These are phyloP conservation scores for Anthonomus grandis DNA, from an alignment of 1,140 invertebrate species.

Conservation along the genomic window DNA sequence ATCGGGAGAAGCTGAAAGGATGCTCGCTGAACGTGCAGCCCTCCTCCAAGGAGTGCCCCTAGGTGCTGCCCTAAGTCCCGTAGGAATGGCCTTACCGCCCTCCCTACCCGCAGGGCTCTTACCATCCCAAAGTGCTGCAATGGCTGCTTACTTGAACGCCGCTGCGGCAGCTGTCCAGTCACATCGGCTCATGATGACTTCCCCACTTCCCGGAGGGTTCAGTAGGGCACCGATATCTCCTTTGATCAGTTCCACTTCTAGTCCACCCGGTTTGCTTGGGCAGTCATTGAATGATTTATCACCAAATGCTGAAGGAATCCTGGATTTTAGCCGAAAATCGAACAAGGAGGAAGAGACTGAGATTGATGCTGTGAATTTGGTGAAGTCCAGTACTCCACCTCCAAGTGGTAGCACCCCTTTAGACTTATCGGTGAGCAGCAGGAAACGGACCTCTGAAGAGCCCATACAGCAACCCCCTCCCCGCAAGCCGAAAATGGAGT, in stretches of 20 bases:
- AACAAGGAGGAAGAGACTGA: slow-evolving; percentile 51
- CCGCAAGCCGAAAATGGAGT: slow-evolving; percentile 61
- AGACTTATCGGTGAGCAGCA: slow-evolving; percentile 72
- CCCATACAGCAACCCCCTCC: slow-evolving; percentile 59
- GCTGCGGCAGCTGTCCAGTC: slow-evolving; percentile 62
- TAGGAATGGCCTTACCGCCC: slow-evolving; percentile 53
- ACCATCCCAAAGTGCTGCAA: slow-evolving; percentile 72
- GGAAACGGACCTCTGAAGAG: slow-evolving; percentile 66
- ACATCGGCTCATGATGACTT: slow-evolving; percentile 73
- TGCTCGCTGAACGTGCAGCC: slow-evolving; percentile 61
- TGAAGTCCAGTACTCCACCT: slow-evolving; percentile 55
- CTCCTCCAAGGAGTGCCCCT: slow-evolving; percentile 52
- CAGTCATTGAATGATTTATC: slow-evolving; percentile 51
- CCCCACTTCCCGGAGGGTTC: slow-evolving; percentile 61
- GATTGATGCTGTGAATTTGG: slow-evolving; percentile 64
- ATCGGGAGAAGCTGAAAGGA: slow-evolving; percentile 52
- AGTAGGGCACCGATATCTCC: slow-evolving; percentile 56
- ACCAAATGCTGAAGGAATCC: slow-evolving; percentile 55
- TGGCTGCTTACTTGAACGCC: slow-evolving; percentile 71
- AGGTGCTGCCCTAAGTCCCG: slow-evolving; percentile 52
- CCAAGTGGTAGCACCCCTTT: slow-evolving; percentile 68
- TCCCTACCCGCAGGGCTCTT: slow-evolving; percentile 58
- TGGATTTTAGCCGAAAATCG: slow-evolving; percentile 72
- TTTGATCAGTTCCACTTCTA: slow-evolving; percentile 58
- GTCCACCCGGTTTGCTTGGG: slow-evolving; percentile 50